These are phyloP conservation scores for Metridium senile DNA, from an alignment of 92 coral and sea anemone species.

Conservation along the genomic window DNA sequence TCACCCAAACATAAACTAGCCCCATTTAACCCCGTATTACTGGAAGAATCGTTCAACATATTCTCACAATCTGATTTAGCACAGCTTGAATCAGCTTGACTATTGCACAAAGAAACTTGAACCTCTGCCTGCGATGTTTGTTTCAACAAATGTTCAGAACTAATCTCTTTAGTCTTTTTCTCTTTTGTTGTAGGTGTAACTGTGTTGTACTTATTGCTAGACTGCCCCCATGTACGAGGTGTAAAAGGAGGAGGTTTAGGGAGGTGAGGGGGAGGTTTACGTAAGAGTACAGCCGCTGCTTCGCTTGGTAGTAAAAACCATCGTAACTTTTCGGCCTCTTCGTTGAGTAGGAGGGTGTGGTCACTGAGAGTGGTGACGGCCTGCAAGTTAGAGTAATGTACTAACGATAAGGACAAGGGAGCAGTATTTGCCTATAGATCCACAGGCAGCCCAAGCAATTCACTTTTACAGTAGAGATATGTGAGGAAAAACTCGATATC, in stretches of 20 bases:
- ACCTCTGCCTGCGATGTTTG: background rate
- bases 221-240: conserved; percentile 63
- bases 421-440: too few species aligned
- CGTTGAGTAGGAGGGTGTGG: conserved; percentile 84
- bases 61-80: too few species aligned
- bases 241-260: conserved; percentile 79
- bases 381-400: conserved; percentile 32
- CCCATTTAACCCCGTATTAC: background rate
- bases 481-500: too few species aligned
- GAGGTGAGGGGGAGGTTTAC: conserved; percentile 51
- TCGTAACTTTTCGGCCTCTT: conserved; percentile 79
- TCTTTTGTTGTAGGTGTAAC: background rate
- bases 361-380: conserved; percentile 60
- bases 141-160: background rate
- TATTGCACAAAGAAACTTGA: too few species aligned
- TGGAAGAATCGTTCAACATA: background rate
- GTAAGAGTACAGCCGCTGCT: conserved; percentile 68
- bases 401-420: background rate
- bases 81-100: too few species aligned
- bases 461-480: too few species aligned
- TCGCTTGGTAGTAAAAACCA: conserved; percentile 98
- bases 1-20: background rate
- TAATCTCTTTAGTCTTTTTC: background rate
- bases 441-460: too few species aligned
- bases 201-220: background rate